Evolutionary conservation across 1,140 invertebrate species (phyloP).

Genomic region (Periplaneta americana): DNA sequence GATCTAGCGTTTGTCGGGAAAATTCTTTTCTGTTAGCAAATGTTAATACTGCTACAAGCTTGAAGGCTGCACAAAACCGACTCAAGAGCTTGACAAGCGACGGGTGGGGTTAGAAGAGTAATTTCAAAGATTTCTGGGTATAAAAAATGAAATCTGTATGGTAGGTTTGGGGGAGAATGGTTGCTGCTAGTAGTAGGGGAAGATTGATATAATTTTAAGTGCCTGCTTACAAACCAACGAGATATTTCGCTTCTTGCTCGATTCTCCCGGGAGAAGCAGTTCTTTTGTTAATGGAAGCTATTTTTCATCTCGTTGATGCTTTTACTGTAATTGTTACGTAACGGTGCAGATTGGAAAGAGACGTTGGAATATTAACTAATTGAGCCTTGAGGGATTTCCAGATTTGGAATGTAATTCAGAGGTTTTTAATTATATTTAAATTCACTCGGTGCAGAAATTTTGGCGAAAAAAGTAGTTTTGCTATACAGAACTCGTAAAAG

Average conservation of each 20-base stretch:
- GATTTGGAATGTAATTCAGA: no score
- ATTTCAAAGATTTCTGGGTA: background rate
- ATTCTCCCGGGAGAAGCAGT: background rate
- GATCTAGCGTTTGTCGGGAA: background rate
- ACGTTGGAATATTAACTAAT: background rate
- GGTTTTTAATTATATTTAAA: no score
- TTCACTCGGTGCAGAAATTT: no score
- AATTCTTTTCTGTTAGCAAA: background rate
- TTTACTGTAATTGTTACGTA: background rate
- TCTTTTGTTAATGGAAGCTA: background rate
- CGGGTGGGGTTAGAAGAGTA: background rate
- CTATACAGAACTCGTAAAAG: no score
- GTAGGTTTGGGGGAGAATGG: background rate
- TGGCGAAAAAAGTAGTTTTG: no score
- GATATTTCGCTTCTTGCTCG: background rate
- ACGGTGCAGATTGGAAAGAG: background rate
- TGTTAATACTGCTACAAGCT: background rate
- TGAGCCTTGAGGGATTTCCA: background rate
- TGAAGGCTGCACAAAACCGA: background rate
- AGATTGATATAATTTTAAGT: background rate
- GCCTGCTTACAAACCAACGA: background rate
- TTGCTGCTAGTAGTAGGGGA: background rate
- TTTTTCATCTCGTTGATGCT: background rate
- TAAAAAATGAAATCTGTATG: background rate
- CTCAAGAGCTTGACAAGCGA: background rate